Evolutionary conservation across 2,113 vertebrate genomes (phyloP).

Genomic region (Microtus oregoni): DNA sequence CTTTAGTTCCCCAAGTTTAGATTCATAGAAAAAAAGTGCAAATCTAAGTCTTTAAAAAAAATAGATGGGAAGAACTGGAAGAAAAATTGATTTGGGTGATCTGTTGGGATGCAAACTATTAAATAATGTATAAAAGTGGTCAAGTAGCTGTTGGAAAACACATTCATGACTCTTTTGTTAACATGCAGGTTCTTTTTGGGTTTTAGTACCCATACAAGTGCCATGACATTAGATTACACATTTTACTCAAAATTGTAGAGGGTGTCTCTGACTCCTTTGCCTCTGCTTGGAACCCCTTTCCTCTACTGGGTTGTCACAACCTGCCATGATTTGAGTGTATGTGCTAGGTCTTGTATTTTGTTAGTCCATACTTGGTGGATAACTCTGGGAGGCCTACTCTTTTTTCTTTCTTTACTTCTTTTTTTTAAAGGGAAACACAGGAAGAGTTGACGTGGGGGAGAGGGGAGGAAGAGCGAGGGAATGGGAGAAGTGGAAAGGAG

Average conservation of each 20-base stretch:
- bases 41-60: not conserved
- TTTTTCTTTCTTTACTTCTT: too few species aligned
- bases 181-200: not conserved
- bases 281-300: not conserved
- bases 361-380: not conserved
- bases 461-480: not conserved
- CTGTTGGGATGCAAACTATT: not conserved
- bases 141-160: not conserved
- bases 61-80: not conserved
- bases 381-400: not conserved
- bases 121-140: not conserved
- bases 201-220: not conserved
- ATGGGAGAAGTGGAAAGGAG: not conserved
- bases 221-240: not conserved
- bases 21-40: not conserved
- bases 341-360: not conserved
- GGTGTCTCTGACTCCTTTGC: not conserved
- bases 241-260: slow-evolving; percentile 7
- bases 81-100: not conserved
- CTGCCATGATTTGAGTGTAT: not conserved
- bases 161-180: not conserved
- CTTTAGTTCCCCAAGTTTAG: not conserved
- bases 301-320: not conserved
- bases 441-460: not conserved
- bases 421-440: not conserved